Evolutionary conservation across 1,140 invertebrate species (phyloP).

Genomic region (Scylla paramamosain): DNA sequence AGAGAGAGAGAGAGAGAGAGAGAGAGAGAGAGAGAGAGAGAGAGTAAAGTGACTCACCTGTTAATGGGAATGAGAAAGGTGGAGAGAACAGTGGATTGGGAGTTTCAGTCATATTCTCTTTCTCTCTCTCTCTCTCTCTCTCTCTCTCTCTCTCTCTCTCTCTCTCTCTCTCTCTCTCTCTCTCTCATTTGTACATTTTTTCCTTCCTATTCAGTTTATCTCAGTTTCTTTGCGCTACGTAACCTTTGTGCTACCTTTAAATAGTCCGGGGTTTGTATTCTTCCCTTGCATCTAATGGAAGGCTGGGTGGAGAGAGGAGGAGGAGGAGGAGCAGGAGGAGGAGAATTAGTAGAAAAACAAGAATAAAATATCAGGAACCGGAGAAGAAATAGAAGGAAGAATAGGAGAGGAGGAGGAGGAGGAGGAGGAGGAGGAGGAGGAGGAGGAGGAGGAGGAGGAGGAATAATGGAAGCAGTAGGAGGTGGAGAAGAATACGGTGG

Average conservation of each 20-base stretch:
- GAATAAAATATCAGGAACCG: too few species aligned
- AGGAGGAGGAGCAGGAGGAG: conserved; percentile 5
- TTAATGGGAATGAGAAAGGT: too few species aligned
- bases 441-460: too few species aligned
- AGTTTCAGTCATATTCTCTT: background rate
- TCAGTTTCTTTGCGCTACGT: background rate
- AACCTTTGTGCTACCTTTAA: background rate
- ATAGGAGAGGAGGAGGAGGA: too few species aligned
- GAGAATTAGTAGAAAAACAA: background rate
- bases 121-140: conserved; percentile 15
- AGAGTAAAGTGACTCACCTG: too few species aligned
- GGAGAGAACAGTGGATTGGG: too few species aligned
- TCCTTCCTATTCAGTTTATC: background rate
- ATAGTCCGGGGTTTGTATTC: background rate
- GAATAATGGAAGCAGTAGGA: too few species aligned
- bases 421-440: too few species aligned
- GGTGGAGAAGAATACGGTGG: too few species aligned
- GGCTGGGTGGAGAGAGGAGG: background rate
- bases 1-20: too few species aligned
- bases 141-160: conserved; percentile 20
- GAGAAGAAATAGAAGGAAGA: too few species aligned
- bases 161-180: background rate
- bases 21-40: background rate
- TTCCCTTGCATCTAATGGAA: background rate
- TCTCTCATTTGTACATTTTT: background rate